Conservation (phyloP, 1,140 invertebrate genomes). For the Thalassaphorura encarpata region DNA sequence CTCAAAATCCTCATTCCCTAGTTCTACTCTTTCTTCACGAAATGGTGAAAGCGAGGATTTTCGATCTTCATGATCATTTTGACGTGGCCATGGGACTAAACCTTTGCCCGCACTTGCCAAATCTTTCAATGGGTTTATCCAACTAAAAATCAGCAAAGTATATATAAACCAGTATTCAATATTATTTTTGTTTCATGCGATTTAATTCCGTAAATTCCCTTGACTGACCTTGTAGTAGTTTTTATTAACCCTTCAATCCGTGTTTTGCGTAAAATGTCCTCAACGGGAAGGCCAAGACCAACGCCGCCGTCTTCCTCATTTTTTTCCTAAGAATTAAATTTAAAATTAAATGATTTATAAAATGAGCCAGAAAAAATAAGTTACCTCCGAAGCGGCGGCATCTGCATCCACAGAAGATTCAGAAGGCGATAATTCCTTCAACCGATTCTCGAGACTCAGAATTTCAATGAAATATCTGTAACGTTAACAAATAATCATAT, state of each 20-base stretch:
- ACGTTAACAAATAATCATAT: slow-evolving; percentile 1
- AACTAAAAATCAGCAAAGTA: slow-evolving; percentile 7
- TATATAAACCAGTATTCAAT: background rate
- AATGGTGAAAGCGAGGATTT: background rate
- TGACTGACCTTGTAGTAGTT: slow-evolving; percentile 22
- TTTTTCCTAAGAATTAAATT: background rate
- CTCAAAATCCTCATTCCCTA: background rate
- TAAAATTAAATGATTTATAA: background rate
- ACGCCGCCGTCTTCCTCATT: slow-evolving; percentile 18
- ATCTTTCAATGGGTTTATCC: slow-evolving; percentile 23
- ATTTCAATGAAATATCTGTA: slow-evolving; percentile 25
- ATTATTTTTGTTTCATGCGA: background rate
- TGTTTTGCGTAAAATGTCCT: slow-evolving; percentile 14
- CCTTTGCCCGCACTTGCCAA: slow-evolving; percentile 17
- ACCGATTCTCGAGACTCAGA: slow-evolving; percentile 6
- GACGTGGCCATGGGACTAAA: background rate
- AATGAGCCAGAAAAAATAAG: background rate
- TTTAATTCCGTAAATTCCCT: background rate
- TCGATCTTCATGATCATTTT: background rate
- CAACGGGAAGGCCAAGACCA: background rate
- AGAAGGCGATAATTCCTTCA: slow-evolving; percentile 18
- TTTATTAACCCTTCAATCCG: slow-evolving; percentile 19
- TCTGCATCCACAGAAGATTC: slow-evolving; percentile 8
- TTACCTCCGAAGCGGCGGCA: slow-evolving; percentile 3
- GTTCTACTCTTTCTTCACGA: no score